phyloP scores from a whole-genome alignment of 2,888 invertebrate genomes.

The Mythimna lalbum region DNA sequence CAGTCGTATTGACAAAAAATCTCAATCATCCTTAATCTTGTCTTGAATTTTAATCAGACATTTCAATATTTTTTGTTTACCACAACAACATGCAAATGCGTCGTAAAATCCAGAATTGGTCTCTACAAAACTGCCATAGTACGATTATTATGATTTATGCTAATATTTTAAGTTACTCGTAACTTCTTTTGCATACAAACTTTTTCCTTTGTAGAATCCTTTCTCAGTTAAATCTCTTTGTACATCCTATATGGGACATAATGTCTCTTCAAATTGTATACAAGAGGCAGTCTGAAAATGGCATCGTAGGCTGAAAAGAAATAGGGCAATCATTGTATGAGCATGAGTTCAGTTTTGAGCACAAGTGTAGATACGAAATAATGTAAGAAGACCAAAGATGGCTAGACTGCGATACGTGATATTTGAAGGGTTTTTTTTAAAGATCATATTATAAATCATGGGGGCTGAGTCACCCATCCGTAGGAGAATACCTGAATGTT shows the following conservation, averaged over 20 bases:
- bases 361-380: too few species aligned
- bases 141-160: constrained; percentile 17
- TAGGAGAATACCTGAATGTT: too few species aligned
- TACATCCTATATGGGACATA: not conserved
- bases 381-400: too few species aligned
- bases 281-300: not conserved
- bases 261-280: not conserved
- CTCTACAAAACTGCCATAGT: constrained; percentile 25
- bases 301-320: not conserved
- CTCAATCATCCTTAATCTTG: not conserved
- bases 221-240: not conserved
- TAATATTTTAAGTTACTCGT: constrained; percentile 15
- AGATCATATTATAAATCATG: too few species aligned
- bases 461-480: too few species aligned
- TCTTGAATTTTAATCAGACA: constrained; percentile 33
- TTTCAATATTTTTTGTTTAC: constrained; percentile 39
- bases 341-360: too few species aligned
- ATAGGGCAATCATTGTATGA: too few species aligned
- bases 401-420: too few species aligned
- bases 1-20: constrained; percentile 12
- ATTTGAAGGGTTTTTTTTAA: too few species aligned
- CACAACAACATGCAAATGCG: constrained; percentile 33
- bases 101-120: constrained; percentile 22
- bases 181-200: constrained; percentile 25
- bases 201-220: not conserved